A percentile compares a stretch with the other conserved stretches of the same genome.
Conservation (phyloP, 1,140 invertebrate species). For the Lepidurus couesii region DNA sequence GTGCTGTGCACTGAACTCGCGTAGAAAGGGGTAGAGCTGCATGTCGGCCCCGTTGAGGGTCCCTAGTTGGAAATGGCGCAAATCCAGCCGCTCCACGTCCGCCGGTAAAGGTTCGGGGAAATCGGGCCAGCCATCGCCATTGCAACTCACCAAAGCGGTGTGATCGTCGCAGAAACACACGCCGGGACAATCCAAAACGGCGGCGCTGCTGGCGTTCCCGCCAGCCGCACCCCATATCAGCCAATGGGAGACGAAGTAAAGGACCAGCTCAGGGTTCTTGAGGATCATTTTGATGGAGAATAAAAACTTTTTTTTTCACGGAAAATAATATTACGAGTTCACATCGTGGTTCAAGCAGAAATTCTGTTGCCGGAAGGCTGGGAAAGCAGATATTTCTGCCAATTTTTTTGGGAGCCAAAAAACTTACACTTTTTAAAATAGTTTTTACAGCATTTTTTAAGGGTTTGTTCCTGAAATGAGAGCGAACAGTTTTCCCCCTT, state of each 20-base stretch:
- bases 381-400: not conserved
- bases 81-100: constrained; percentile 37
- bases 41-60: not conserved
- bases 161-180: constrained; percentile 40
- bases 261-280: not conserved
- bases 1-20: constrained; percentile 26
- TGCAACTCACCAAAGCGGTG: constrained; percentile 41
- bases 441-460: not conserved
- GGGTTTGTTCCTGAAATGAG: not conserved
- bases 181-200: constrained; percentile 35
- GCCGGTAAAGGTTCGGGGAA: constrained; percentile 10
- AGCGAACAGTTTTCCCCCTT: no score
- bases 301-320: not conserved
- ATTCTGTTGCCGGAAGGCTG: not conserved
- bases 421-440: not conserved
- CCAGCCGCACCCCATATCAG: not conserved
- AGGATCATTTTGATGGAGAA: not conserved
- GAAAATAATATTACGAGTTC: not conserved
- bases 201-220: constrained; percentile 4
- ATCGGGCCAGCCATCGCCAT: constrained; percentile 35
- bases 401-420: not conserved
- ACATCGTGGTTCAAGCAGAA: not conserved
- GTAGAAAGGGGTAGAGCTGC: not conserved
- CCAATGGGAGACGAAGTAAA: not conserved
- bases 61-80: constrained; percentile 27